These are phyloP conservation scores for Meandrina meandrites DNA, from an alignment of 92 coral and sea anemone species.

Conservation along the genomic window DNA sequence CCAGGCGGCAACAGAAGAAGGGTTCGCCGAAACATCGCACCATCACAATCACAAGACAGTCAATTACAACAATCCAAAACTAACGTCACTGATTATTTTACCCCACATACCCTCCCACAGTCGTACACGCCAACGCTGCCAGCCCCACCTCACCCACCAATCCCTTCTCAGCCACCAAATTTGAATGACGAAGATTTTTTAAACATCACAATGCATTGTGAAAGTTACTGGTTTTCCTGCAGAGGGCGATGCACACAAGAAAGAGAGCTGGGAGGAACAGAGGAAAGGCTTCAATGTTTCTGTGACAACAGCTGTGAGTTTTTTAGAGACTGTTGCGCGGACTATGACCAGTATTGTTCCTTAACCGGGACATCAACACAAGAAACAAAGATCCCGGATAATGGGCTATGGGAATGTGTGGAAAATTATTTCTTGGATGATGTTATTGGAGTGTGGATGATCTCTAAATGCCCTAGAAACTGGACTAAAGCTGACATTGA, in stretches of 20 bases:
- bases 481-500: not conserved
- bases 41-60: not conserved
- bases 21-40: not conserved
- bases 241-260: slow-evolving; percentile 11
- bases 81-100: not conserved
- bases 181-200: not conserved
- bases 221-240: slow-evolving; percentile 10
- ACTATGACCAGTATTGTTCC: slow-evolving; percentile 2
- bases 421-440: not conserved
- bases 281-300: slow-evolving; percentile 17
- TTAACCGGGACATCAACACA: not conserved
- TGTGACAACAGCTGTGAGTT: slow-evolving; percentile 24
- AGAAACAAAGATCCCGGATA: not conserved
- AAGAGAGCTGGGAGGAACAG: slow-evolving; percentile 17
- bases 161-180: not conserved
- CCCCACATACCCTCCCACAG: not conserved
- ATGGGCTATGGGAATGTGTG: not conserved
- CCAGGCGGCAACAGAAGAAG: not conserved
- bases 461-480: not conserved
- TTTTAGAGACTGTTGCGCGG: slow-evolving; percentile 20
- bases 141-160: not conserved
- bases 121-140: not conserved
- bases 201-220: slow-evolving; percentile 9
- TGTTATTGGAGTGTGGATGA: not conserved
- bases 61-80: no score